Evolutionary conservation across 1,140 invertebrate species (phyloP).

Genomic region (Pissodes strobi): DNA sequence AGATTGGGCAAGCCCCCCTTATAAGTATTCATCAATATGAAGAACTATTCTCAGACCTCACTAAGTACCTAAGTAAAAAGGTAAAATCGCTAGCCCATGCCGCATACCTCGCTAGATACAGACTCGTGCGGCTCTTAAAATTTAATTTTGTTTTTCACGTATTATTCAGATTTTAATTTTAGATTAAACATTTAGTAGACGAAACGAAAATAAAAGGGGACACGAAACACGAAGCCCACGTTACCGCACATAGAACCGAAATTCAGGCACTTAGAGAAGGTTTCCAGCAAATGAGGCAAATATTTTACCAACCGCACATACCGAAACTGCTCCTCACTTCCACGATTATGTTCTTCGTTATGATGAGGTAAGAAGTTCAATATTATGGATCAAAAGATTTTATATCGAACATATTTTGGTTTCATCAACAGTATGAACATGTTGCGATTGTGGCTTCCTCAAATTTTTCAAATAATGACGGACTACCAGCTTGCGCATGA

Average conservation of each 20-base stretch:
- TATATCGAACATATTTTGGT: no score
- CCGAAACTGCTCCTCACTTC: conserved; percentile 20
- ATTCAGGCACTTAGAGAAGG: conserved; percentile 32
- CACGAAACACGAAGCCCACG: not conserved
- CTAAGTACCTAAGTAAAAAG: no score
- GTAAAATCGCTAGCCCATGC: no score
- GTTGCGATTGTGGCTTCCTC: conserved; percentile 40
- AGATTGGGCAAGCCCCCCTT: no score
- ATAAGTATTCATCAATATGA: no score
- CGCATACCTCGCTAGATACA: no score
- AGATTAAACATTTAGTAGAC: conserved; percentile 33
- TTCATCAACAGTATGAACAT: conserved; percentile 36
- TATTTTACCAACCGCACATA: conserved; percentile 25
- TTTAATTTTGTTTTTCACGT: no score
- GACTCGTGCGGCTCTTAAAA: no score
- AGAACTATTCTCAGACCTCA: no score
- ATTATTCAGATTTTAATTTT: no score
- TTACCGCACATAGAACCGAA: conserved; percentile 23
- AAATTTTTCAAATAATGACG: conserved; percentile 42
- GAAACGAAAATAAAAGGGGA: conserved; percentile 22
- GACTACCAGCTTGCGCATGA: conserved; percentile 36
- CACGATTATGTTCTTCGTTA: conserved; percentile 15
- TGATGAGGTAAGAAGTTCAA: conserved; percentile 32
- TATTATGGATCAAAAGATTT: no score
- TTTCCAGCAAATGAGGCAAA: conserved; percentile 27